Base-by-base conservation (phyloP, 2,797 vertebrate species). In the Gymnodraco acuticeps region DNA sequence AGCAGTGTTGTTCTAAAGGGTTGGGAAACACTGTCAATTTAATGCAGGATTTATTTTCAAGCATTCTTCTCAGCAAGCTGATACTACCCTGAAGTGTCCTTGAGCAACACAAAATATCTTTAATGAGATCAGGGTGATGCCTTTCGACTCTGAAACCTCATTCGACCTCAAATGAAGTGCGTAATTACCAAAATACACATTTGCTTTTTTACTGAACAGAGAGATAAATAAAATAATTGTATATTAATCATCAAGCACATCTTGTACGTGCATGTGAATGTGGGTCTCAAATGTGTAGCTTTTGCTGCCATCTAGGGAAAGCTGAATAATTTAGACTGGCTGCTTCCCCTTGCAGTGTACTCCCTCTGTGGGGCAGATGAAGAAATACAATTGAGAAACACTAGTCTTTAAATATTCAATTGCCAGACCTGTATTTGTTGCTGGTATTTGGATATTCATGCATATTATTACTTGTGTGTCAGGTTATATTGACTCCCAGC, bases 21-120 rank as follows among this genome's bases (percentile, higher is more conserved):
- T 23, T 62, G 70, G 68, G 61, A 73, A 38, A 43, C 5, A 13
- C 54, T 3, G 2, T 38, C 19, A 17, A 42, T 58, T 73, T 42
- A 71, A 63, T 15, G 17, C 60, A 48, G 15, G 51, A 66, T 66
- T 61, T 50, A 54, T 64, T 87, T 80, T 75, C 67, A 79, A 53
- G 77, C 15, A 58, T 55, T 77, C 46, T 60, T 73, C 64, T 73
- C 58, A 54, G 58, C 59, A 61, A 70, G 77, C 56, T 60, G 64
- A 79, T 38, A 78, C n/a, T 13, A 45, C 3, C 7, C 33, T 68
- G 16, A 67, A 78, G 23, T 75, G 65, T 86, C 82, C 65, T 84
- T 78, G 61, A 86, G 51, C 64, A 74, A 81, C 47, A 79, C 43
- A 74, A 54, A n/a, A 11, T 13, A 46, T 41, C 12, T 51, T 1